Percentiles rank a stretch among this genome's conserved stretches.
Evolutionary conservation across 1,140 invertebrate species (phyloP).

Genomic region (Calephelis virginiensis): DNA sequence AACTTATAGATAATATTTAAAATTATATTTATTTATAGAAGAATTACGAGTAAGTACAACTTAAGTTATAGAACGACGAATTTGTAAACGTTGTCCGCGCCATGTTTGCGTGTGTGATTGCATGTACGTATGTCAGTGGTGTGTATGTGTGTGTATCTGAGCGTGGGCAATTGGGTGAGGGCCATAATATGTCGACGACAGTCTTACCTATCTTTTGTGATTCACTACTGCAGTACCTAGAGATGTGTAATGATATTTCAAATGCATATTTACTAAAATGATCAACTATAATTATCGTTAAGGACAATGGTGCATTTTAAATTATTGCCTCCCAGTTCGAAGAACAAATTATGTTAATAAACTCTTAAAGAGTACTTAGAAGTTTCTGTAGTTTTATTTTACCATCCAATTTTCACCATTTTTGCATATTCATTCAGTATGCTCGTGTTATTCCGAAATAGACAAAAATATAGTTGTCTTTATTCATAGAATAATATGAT

Average conservation of each 20-base stretch:
- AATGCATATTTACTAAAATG: slow-evolving; percentile 28
- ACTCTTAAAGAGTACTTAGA: slow-evolving; percentile 12
- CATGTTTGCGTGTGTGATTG: slow-evolving; percentile 13
- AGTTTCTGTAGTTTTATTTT: neutral
- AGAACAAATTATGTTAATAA: slow-evolving; percentile 13
- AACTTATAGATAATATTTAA: slow-evolving; percentile 30
- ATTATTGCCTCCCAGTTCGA: slow-evolving; percentile 12
- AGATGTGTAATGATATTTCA: slow-evolving; percentile 31
- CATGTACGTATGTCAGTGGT: neutral
- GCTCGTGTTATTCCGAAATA: no score
- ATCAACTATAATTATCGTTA: slow-evolving; percentile 25
- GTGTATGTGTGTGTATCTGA: slow-evolving; percentile 9
- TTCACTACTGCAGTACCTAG: slow-evolving; percentile 41
- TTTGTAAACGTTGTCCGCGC: slow-evolving; percentile 11
- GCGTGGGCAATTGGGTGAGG: neutral
- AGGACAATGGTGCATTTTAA: slow-evolving; percentile 13
- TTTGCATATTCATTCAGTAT: no score
- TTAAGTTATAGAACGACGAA: slow-evolving; percentile 38
- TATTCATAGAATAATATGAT: no score
- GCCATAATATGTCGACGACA: slow-evolving; percentile 5
- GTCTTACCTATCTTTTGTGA: slow-evolving; percentile 31
- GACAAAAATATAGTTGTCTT: no score
- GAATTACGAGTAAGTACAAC: slow-evolving; percentile 42
- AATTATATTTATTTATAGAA: slow-evolving; percentile 49
- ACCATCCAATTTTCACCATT: no score